Percentiles rank a stretch among this genome's conserved stretches.
These are phyloP conservation scores for Ranitomeya imitator DNA, from an alignment of 2,113 vertebrate species.

Conservation along the genomic window DNA sequence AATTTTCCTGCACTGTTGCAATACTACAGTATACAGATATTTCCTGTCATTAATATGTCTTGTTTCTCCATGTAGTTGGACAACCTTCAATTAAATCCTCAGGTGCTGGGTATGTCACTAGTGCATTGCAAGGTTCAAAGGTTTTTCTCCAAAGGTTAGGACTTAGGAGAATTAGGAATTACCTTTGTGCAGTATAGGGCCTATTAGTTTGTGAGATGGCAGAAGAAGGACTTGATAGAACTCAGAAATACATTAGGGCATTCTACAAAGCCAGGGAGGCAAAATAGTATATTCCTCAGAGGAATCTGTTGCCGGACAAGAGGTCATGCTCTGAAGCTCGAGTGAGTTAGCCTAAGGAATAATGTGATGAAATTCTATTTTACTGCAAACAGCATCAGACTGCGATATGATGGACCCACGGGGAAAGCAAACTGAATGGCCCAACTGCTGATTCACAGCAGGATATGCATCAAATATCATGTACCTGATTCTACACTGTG, in stretches of 20 bases:
- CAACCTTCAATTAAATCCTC: not conserved
- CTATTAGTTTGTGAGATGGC: not conserved
- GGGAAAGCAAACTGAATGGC: constrained; percentile 24
- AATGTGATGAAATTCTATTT: constrained; percentile 43
- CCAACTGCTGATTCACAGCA: constrained; percentile 25
- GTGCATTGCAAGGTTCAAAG: constrained; percentile 23
- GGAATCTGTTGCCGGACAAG: not conserved
- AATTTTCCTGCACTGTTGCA: not conserved
- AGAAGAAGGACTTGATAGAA: constrained; percentile 19
- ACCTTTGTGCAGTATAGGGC: not conserved
- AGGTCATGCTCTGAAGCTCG: constrained; percentile 42
- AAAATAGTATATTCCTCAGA: constrained; percentile 30
- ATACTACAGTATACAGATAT: not conserved
- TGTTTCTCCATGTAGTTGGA: not conserved
- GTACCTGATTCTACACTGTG: not conserved
- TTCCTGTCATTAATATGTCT: not conserved
- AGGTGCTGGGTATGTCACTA: not conserved
- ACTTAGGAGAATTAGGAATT: constrained; percentile 20
- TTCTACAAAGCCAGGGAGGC: constrained; percentile 38
- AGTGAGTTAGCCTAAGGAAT: constrained; percentile 44
- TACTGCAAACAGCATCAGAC: constrained; percentile 19
- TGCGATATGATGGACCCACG: constrained; percentile 32
- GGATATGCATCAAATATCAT: constrained; percentile 16
- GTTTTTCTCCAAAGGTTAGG: not conserved
- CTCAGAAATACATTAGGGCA: constrained; percentile 36